Base-by-base conservation (phyloP, 2,888 invertebrate species). In the Xylocampa areola region DNA sequence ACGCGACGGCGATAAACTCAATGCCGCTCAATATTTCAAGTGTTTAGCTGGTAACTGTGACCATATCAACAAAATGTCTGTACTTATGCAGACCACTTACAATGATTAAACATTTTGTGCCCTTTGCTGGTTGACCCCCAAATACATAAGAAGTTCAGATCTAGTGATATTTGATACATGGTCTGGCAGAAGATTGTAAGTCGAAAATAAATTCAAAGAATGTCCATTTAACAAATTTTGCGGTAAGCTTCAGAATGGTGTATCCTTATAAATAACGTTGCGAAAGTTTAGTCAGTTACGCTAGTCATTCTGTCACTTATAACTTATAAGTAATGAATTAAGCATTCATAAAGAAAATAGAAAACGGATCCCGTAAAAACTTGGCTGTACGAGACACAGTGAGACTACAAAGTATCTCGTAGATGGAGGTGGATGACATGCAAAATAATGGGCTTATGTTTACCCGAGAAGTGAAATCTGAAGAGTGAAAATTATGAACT, bases 201-300 rank as follows among this genome's bases (percentile, higher is more conserved):
- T n/a, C n/a, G n/a, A n/a, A n/a, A n/a, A n/a, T n/a, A n/a, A n/a
- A n/a, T n/a, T n/a, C n/a, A n/a, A n/a, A n/a, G n/a, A n/a, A n/a
- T n/a, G n/a, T n/a, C n/a, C n/a, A n/a, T n/a, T n/a, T n/a, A n/a
- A n/a, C n/a, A n/a, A n/a, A n/a, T n/a, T n/a, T n/a, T n/a, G n/a
- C n/a, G n/a, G n/a, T n/a, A n/a, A n/a, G n/a, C n/a, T n/a, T n/a
- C n/a, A n/a, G n/a, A n/a, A n/a, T n/a, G n/a, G n/a, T n/a, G n/a
- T 17, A 36, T 69, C 29, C 43, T 13, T 25, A 43, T 68, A 17
- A 39, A 37, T 35, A 23, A 44, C 17, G 23, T 45, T 40, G 39
- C 40, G 40, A 51, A 63, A 50, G 39, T 62, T 21, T 23, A 7
- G 13, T 5, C 19, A 43, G 37, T 10, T 48, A 6, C 17, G 11